Conservation (phyloP, 1,140 invertebrate genomes). For the Drosophila serrata region DNA sequence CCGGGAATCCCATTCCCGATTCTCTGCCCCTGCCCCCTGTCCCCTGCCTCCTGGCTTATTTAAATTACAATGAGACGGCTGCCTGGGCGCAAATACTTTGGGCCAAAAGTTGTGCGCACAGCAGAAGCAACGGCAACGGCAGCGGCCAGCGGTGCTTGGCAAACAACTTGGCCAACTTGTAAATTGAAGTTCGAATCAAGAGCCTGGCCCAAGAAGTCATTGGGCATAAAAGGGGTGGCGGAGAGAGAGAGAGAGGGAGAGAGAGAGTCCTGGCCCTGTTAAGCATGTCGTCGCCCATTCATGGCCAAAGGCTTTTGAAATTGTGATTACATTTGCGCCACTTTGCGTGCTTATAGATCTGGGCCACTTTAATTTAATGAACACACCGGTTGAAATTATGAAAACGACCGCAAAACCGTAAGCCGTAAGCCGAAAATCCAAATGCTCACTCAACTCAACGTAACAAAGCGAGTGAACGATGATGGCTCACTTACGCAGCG, state of each 20-base stretch:
- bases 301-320: constrained; percentile 59
- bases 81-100: constrained; percentile 44
- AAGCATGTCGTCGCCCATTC: constrained; percentile 61
- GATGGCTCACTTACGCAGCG: constrained; percentile 6
- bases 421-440: constrained; percentile 28
- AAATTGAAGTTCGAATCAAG: constrained; percentile 76
- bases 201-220: constrained; percentile 12
- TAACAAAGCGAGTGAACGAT: constrained; percentile 20
- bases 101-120: constrained; percentile 47
- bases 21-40: neutral
- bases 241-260: neutral
- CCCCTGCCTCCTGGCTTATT: constrained; percentile 57
- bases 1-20: constrained; percentile 23
- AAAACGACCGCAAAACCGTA: constrained; percentile 45
- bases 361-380: constrained; percentile 75
- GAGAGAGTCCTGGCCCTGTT: constrained; percentile 41
- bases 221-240: constrained; percentile 6
- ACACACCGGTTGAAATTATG: constrained; percentile 59
- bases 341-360: constrained; percentile 75
- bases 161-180: constrained; percentile 80
- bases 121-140: neutral
- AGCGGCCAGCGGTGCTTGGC: constrained; percentile 54
- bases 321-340: constrained; percentile 67
- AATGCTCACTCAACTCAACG: constrained; percentile 19
- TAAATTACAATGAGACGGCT: constrained; percentile 78